Percentiles rank a stretch among this genome's conserved stretches.
Conservation (phyloP, 2,113 vertebrate genomes). For the Onychorhynchus coronatus region DNA sequence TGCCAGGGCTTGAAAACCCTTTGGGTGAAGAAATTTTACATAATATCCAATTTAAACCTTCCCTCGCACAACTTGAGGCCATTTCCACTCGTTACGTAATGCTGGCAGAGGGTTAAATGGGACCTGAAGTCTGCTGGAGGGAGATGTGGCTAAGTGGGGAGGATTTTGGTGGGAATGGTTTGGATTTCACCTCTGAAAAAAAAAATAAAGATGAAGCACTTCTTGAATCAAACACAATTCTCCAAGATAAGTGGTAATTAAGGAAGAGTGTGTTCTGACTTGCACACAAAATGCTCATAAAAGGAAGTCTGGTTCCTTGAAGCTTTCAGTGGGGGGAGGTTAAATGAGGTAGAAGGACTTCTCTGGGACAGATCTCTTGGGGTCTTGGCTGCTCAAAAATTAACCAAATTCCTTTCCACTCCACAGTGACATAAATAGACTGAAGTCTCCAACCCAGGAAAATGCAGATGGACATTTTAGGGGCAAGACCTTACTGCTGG, state of each 20-base stretch:
- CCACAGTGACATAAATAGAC: conserved; percentile 80
- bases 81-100: neutral
- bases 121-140: neutral
- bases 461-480: conserved; percentile 74
- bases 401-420: conserved; percentile 28
- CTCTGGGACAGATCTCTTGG: neutral
- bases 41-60: neutral
- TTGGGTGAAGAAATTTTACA: neutral
- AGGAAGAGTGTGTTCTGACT: conserved; percentile 31
- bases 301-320: conserved; percentile 30
- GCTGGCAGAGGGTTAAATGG: neutral
- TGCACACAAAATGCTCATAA: conserved; percentile 23
- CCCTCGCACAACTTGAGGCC: neutral
- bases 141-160: neutral
- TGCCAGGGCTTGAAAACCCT: neutral
- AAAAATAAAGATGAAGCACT: neutral
- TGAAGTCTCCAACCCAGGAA: conserved; percentile 81
- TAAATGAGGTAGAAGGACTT: conserved; percentile 31
- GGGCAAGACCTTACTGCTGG: conserved; percentile 79
- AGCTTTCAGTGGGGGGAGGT: neutral
- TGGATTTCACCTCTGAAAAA: neutral
- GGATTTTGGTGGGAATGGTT: neutral
- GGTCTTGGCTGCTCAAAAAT: conserved; percentile 25
- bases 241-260: conserved; percentile 36
- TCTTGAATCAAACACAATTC: neutral